These are phyloP conservation scores for Microplitis mediator DNA, from an alignment of 1,140 invertebrate genomes.

Conservation along the genomic window DNA sequence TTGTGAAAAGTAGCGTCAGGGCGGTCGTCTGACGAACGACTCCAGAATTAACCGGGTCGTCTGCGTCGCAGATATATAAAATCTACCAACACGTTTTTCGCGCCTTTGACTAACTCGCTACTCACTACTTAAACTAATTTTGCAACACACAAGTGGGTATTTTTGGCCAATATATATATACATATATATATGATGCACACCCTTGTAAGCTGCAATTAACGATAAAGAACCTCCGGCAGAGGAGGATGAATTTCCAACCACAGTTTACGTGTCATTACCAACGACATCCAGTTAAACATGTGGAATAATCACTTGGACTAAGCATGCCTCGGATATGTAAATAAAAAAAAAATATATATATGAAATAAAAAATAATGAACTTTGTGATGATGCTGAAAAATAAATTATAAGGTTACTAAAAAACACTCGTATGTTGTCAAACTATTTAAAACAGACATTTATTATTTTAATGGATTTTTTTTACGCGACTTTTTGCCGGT, in stretches of 20 bases:
- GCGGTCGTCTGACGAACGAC: slow-evolving; percentile 34
- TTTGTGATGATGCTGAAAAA: not conserved
- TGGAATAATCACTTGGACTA: too few relatives aligned
- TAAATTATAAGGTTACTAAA: not conserved
- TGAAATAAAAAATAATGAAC: too few relatives aligned
- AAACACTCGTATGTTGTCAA: not conserved
- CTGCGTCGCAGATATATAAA: slow-evolving; percentile 19
- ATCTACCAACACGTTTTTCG: slow-evolving; percentile 11
- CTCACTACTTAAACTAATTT: not conserved
- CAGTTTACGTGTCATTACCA: slow-evolving; percentile 1
- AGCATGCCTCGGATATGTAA: too few relatives aligned
- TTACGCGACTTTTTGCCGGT: not conserved
- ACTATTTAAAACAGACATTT: not conserved
- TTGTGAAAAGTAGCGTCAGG: slow-evolving; percentile 29
- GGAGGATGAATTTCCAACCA: not conserved
- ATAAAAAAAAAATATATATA: too few relatives aligned
- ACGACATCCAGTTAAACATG: not conserved
- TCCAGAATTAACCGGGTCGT: slow-evolving; percentile 40
- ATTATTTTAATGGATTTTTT: slow-evolving; percentile 2
- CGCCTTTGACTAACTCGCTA: not conserved
- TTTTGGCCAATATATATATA: too few relatives aligned
- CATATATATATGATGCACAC: not conserved
- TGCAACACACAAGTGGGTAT: not conserved
- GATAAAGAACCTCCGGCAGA: not conserved
- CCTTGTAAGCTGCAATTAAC: not conserved